phyloP scores from a whole-genome alignment of 2,888 invertebrate genomes.

The Xestobium rufovillosum region DNA sequence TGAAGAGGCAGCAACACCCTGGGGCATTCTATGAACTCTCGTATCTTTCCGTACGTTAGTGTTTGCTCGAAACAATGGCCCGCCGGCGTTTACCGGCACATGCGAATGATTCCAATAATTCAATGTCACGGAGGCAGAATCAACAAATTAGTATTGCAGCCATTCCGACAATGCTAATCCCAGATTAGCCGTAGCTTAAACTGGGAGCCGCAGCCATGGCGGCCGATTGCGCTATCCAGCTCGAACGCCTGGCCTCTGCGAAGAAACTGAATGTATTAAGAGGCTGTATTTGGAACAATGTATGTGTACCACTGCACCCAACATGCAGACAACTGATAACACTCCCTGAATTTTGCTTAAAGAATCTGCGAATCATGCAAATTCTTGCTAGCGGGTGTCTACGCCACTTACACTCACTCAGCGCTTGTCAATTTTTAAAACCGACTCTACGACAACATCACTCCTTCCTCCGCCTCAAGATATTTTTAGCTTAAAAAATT shows the following conservation, averaged over 20 bases:
- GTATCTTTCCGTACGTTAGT: neutral
- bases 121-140: constrained; percentile 44
- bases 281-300: too few species aligned
- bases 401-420: too few species aligned
- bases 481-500: too few species aligned
- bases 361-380: constrained; percentile 26
- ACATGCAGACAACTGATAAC: constrained; percentile 28
- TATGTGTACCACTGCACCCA: constrained; percentile 19
- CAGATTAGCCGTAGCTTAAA: constrained; percentile 42
- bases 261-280: too few species aligned
- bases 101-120: constrained; percentile 41
- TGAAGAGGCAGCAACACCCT: constrained; percentile 1
- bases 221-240: constrained; percentile 26
- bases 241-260: constrained; percentile 8
- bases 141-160: constrained; percentile 46
- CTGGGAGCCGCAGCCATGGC: constrained; percentile 38
- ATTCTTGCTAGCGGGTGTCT: constrained; percentile 22
- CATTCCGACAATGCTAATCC: constrained; percentile 44
- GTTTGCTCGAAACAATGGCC: neutral
- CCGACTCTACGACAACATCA: constrained; percentile 23
- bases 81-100: constrained; percentile 15
- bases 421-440: constrained; percentile 18
- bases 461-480: neutral
- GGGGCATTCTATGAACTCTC: neutral
- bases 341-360: constrained; percentile 26